These are phyloP conservation scores for Cyclura pinguis DNA, from an alignment of 2,797 vertebrate species.

Conservation along the genomic window DNA sequence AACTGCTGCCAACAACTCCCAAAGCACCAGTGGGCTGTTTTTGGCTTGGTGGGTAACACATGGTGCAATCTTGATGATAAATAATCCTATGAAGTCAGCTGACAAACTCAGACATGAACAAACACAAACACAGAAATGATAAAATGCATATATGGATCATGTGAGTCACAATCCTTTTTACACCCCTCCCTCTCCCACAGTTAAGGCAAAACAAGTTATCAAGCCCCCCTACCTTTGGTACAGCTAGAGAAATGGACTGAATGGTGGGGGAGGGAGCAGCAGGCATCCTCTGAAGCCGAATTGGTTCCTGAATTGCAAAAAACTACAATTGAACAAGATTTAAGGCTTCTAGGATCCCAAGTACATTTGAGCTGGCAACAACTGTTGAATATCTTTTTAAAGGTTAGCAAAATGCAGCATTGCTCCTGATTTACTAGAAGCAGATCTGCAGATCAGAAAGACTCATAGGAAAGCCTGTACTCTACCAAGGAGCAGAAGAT, in stretches of 20 bases:
- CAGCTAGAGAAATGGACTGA: conserved; percentile 80
- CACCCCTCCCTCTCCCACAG: not conserved
- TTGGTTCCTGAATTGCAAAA: conserved; percentile 80
- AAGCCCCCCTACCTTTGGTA: conserved; percentile 83
- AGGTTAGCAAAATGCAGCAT: not conserved
- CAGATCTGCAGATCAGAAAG: conserved; percentile 48
- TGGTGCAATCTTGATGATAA: conserved; percentile 17
- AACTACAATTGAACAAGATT: conserved; percentile 69
- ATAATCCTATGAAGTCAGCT: conserved; percentile 52
- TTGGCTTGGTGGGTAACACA: not conserved
- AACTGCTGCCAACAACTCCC: not conserved
- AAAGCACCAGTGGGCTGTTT: not conserved
- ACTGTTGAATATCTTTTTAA: conserved; percentile 26
- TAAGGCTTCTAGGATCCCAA: conserved; percentile 66
- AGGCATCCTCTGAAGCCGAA: conserved; percentile 78
- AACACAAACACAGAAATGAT: conserved; percentile 63
- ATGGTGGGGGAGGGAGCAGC: conserved; percentile 78
- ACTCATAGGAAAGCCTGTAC: conserved; percentile 76
- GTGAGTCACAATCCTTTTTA: conserved; percentile 14
- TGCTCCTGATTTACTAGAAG: conserved; percentile 52
- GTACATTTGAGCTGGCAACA: conserved; percentile 50
- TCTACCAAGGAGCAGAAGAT: conserved; percentile 46
- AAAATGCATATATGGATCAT: conserved; percentile 53
- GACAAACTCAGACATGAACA: conserved; percentile 58
- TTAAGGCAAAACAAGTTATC: conserved; percentile 61